Conservation (phyloP, 2,888 invertebrate species). For the Carterocephalus palaemon region DNA sequence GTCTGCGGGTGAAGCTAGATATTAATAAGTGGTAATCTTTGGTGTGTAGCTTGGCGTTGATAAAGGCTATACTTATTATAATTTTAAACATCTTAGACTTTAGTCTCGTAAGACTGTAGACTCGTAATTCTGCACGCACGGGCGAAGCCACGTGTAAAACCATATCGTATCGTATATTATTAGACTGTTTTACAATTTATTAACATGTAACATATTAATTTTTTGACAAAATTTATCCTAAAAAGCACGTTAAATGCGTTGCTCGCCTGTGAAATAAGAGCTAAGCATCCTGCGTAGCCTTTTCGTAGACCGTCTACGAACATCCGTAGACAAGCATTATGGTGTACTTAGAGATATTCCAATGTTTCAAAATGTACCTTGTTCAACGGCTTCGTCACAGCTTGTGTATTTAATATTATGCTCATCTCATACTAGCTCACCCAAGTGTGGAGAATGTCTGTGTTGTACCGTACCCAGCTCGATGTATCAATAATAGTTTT, state of each 20-base stretch:
- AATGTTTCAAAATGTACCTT: not conserved
- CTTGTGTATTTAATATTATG: conserved; percentile 42
- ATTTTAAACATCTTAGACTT: too few species aligned
- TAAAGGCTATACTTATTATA: too few species aligned
- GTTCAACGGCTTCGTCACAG: conserved; percentile 41
- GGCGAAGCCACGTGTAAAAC: too few species aligned
- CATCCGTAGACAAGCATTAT: conserved; percentile 44
- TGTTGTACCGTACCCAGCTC: conserved; percentile 27
- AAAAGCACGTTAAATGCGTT: not conserved
- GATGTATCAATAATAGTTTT: conserved; percentile 37
- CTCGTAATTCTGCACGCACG: too few species aligned
- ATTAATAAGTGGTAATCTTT: too few species aligned
- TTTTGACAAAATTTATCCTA: too few species aligned
- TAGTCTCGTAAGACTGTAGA: too few species aligned
- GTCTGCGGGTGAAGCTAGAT: too few species aligned
- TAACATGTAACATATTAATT: too few species aligned
- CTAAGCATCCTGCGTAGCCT: conserved; percentile 45
- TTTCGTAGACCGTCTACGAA: conserved; percentile 64
- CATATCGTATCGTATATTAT: too few species aligned
- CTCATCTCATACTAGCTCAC: conserved; percentile 42
- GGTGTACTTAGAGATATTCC: not conserved
- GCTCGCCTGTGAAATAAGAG: not conserved
- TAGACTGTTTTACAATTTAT: too few species aligned
- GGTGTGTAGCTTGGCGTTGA: too few species aligned
- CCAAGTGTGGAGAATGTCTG: conserved; percentile 44